Evolutionary conservation across 2,113 vertebrate species (phyloP).

Genomic region (Gila orcuttii): DNA sequence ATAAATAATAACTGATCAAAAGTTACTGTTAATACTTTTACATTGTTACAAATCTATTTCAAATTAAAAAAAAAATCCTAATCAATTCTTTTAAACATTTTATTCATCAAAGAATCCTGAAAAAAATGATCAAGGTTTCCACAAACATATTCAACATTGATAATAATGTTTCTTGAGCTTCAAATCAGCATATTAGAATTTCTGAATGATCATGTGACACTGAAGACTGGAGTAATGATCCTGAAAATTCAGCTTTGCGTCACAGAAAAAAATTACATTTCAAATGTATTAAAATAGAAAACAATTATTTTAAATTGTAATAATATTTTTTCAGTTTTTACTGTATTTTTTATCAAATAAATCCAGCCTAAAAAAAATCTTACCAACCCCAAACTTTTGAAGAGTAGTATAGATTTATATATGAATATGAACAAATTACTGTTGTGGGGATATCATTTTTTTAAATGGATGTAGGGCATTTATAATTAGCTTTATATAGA

Average conservation of each 20-base stretch:
- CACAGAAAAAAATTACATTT: not conserved
- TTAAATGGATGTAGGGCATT: not conserved
- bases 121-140: too few species aligned
- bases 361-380: not conserved
- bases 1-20: not conserved
- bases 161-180: not conserved
- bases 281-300: not conserved
- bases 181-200: not conserved
- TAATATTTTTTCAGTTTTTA: not conserved
- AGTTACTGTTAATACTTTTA: not conserved
- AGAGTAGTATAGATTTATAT: not conserved
- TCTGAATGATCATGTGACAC: not conserved
- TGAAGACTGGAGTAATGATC: not conserved
- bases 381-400: not conserved
- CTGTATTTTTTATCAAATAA: not conserved
- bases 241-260: not conserved
- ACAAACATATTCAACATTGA: not conserved
- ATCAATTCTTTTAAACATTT: not conserved
- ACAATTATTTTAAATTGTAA: not conserved
- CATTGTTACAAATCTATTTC: not conserved
- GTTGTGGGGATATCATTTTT: not conserved
- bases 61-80: too few species aligned
- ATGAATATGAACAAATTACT: not conserved
- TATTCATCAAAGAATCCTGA: not conserved
- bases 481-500: not conserved